Conservation (phyloP, 2,113 vertebrate species). For the Cinclus cinclus region DNA sequence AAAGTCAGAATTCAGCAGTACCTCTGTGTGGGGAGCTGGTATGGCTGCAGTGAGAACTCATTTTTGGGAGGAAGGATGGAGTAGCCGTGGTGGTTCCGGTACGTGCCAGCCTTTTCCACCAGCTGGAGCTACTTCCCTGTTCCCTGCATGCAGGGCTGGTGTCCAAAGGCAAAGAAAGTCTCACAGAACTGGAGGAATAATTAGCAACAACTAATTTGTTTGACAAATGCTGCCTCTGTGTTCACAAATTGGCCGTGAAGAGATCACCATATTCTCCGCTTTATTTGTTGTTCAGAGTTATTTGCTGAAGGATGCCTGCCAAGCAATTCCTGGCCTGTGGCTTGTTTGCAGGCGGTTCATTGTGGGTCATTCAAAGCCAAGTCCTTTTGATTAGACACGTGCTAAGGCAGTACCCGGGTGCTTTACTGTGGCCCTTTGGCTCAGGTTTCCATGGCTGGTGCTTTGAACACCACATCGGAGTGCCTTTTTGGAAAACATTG, state of each 20-base stretch:
- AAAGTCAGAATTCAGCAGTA: background rate
- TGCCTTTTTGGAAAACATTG: constrained; percentile 25
- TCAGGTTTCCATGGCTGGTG: background rate
- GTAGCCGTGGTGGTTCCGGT: background rate
- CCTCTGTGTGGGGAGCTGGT: background rate
- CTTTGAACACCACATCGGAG: background rate
- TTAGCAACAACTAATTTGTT: constrained; percentile 63
- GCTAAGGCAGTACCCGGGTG: background rate
- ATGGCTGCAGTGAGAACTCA: background rate
- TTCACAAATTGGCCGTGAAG: constrained; percentile 68
- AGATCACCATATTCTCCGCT: constrained; percentile 50
- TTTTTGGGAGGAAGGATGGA: background rate
- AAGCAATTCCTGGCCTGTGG: constrained; percentile 65
- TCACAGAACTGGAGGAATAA: constrained; percentile 45
- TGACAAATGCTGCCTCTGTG: constrained; percentile 58
- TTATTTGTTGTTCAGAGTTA: constrained; percentile 63
- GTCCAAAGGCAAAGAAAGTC: constrained; percentile 35
- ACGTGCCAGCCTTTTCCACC: background rate
- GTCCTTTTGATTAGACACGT: constrained; percentile 50
- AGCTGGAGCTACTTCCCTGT: background rate
- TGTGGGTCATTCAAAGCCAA: constrained; percentile 62
- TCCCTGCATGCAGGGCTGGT: background rate
- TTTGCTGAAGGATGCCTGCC: constrained; percentile 60
- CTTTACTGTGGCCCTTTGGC: constrained; percentile 7
- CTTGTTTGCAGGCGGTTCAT: constrained; percentile 49